Conservation (phyloP, 2,113 vertebrate species). For the Esox niger region DNA sequence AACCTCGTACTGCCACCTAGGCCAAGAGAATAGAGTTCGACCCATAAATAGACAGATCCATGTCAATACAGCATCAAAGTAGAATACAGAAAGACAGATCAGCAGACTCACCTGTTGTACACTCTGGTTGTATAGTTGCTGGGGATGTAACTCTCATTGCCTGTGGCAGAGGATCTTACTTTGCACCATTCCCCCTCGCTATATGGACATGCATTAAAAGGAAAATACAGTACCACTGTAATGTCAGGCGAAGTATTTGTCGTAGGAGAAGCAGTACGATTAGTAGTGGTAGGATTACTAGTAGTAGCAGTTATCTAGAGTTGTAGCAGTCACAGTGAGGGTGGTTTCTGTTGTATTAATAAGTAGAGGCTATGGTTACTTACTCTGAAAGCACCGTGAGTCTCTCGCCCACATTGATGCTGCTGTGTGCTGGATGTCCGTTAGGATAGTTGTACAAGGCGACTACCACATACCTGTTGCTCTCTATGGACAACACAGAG, state of each 20-base stretch:
- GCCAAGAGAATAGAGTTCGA: neutral
- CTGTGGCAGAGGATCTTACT: slow-evolving; percentile 64
- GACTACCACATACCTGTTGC: slow-evolving; percentile 51
- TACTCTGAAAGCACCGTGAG: slow-evolving; percentile 75
- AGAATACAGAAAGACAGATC: neutral
- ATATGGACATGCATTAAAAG: neutral
- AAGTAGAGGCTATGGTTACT: slow-evolving; percentile 38
- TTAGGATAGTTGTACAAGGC: slow-evolving; percentile 64
- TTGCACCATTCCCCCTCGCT: slow-evolving; percentile 80
- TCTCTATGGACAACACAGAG: slow-evolving; percentile 40
- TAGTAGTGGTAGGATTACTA: no score
- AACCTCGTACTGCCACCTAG: slow-evolving; percentile 78
- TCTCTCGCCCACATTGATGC: slow-evolving; percentile 72
- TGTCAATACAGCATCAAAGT: no score
- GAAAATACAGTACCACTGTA: no score
- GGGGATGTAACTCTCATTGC: slow-evolving; percentile 70
- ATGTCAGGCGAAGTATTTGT: no score
- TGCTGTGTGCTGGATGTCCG: neutral
- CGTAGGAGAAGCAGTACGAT: no score
- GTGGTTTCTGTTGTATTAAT: neutral
- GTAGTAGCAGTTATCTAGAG: no score
- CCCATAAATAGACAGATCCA: no score
- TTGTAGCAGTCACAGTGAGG: no score
- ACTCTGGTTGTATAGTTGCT: slow-evolving; percentile 73
- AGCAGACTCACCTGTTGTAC: slow-evolving; percentile 69